phyloP scores from a whole-genome alignment of 1,140 invertebrate genomes.

The Macrosteles quadrilineatus region DNA sequence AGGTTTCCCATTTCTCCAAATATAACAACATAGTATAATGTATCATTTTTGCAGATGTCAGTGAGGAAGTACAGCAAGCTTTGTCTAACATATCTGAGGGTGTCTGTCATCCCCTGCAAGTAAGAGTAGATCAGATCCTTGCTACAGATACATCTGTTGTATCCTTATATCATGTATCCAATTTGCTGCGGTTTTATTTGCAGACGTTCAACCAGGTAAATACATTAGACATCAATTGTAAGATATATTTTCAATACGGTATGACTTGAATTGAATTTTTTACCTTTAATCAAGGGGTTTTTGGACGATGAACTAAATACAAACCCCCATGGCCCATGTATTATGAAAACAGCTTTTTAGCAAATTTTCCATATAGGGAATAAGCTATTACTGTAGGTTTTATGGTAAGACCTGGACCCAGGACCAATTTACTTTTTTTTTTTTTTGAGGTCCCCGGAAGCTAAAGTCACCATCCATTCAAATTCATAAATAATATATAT shows the following conservation, averaged over 20 bases:
- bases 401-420: too few relatives aligned
- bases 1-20: too few relatives aligned
- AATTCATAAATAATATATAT: too few relatives aligned
- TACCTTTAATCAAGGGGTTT: neutral
- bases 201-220: constrained; percentile 69
- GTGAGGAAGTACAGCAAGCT: constrained; percentile 67
- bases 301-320: neutral
- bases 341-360: neutral
- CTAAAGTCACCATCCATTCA: too few relatives aligned
- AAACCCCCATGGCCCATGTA: too few relatives aligned
- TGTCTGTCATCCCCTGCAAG: constrained; percentile 87
- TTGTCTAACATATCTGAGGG: constrained; percentile 86
- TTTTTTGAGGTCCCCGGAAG: too few relatives aligned
- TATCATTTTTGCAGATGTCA: constrained; percentile 64
- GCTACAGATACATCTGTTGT: constrained; percentile 79
- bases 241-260: neutral
- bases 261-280: neutral
- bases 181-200: constrained; percentile 86
- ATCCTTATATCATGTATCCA: constrained; percentile 82
- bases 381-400: too few relatives aligned
- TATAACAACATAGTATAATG: too few relatives aligned
- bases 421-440: too few relatives aligned
- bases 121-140: constrained; percentile 88
- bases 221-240: constrained; percentile 35
- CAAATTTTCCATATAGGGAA: too few relatives aligned